These are phyloP conservation scores for Chaitophorus viminalis DNA, from an alignment of 2,888 invertebrate genomes.

Conservation along the genomic window DNA sequence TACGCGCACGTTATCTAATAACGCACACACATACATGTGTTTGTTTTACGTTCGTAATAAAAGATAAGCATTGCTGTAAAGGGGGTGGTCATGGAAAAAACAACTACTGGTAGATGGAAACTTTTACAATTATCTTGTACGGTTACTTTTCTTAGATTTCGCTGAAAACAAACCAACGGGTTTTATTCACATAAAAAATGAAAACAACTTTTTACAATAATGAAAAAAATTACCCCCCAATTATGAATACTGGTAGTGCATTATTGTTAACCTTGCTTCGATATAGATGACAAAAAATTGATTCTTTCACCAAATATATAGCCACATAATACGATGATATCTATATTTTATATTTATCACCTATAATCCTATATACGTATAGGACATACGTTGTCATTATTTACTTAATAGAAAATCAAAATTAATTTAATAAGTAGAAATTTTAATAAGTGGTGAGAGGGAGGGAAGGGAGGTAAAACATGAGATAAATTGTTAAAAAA, in stretches of 20 bases:
- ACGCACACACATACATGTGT: neutral
- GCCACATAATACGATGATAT: neutral
- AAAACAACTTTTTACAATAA: slow-evolving; percentile 39
- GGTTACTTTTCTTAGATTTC: slow-evolving; percentile 32
- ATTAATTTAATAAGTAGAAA: too few species aligned
- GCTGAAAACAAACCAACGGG: slow-evolving; percentile 47
- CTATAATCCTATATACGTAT: too few species aligned
- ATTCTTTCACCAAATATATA: neutral
- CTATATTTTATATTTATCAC: neutral
- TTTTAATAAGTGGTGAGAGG: too few species aligned
- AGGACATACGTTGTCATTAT: too few species aligned
- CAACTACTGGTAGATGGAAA: slow-evolving; percentile 24
- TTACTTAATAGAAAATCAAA: too few species aligned
- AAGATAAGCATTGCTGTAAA: slow-evolving; percentile 44
- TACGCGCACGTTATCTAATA: neutral
- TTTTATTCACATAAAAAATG: slow-evolving; percentile 16
- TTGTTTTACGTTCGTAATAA: slow-evolving; percentile 48
- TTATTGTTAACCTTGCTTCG: neutral
- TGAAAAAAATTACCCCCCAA: slow-evolving; percentile 41
- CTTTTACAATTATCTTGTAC: slow-evolving; percentile 49
- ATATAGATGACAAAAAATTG: neutral
- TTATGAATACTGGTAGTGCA: neutral
- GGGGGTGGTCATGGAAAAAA: neutral
- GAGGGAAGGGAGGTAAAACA: too few species aligned
- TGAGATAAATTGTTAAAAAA: too few species aligned